These are phyloP conservation scores for Centroberyx gerrardi DNA, from an alignment of 2,797 vertebrate genomes.

Conservation along the genomic window DNA sequence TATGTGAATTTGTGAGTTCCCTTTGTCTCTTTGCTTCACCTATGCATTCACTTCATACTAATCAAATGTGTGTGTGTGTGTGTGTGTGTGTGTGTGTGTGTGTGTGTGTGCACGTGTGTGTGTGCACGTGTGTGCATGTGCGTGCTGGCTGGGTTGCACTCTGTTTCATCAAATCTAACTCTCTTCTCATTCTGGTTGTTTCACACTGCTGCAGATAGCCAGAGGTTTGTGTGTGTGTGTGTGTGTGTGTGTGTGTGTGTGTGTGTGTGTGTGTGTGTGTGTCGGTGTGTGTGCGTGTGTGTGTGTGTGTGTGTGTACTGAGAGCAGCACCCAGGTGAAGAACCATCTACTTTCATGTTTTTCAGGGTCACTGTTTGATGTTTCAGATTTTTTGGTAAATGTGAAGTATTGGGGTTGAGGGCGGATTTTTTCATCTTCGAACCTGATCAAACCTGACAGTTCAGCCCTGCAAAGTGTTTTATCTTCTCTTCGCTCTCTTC, in stretches of 20 bases:
- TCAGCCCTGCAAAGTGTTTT: slow-evolving; percentile 5
- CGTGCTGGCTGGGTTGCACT: slow-evolving; percentile 32
- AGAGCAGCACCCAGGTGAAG: not conserved
- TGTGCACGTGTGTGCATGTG: slow-evolving; percentile 9
- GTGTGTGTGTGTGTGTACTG: too few relatives aligned
- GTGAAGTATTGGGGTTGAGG: slow-evolving; percentile 23
- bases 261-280: not conserved
- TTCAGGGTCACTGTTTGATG: slow-evolving; percentile 43
- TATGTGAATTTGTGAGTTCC: too few relatives aligned
- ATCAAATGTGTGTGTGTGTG: not conserved
- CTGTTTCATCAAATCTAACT: slow-evolving; percentile 58
- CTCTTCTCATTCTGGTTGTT: slow-evolving; percentile 28
- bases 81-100: not conserved
- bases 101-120: slow-evolving; percentile 11
- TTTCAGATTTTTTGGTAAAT: slow-evolving; percentile 29
- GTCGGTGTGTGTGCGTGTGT: slow-evolving; percentile 18
- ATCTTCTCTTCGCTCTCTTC: not conserved
- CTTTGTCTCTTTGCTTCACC: not conserved
- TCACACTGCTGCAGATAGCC: slow-evolving; percentile 1
- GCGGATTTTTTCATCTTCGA: slow-evolving; percentile 20
- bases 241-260: not conserved
- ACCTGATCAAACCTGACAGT: slow-evolving; percentile 20
- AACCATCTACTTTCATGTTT: slow-evolving; percentile 36
- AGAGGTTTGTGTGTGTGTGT: slow-evolving; percentile 10
- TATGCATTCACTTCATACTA: not conserved